Percentiles rank a stretch among this genome's conserved stretches.
These are phyloP conservation scores for Eumaeus atala DNA, from an alignment of 1,140 invertebrate species.

Conservation along the genomic window DNA sequence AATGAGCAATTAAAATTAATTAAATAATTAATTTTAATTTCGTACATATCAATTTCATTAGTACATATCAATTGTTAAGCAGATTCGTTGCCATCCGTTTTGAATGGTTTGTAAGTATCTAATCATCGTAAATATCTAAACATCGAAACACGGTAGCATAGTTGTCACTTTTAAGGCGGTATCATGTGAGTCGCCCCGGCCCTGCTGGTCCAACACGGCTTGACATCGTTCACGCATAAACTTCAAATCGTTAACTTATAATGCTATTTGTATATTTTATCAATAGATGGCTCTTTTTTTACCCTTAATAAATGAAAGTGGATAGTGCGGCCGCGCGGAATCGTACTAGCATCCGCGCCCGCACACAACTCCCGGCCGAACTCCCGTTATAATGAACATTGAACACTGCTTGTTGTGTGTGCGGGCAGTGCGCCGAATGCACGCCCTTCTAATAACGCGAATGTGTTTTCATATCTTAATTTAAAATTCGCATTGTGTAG, in stretches of 20 bases:
- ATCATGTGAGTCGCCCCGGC: too few relatives aligned
- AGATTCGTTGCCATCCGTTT: too few relatives aligned
- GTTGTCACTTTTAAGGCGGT: too few relatives aligned
- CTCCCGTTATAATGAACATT: constrained; percentile 72
- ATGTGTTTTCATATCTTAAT: constrained; percentile 59
- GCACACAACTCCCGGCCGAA: constrained; percentile 56
- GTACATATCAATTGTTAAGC: too few relatives aligned
- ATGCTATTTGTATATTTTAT: not conserved
- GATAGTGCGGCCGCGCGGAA: constrained; percentile 20
- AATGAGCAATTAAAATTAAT: too few relatives aligned
- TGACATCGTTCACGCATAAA: not conserved
- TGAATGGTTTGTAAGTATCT: too few relatives aligned
- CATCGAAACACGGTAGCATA: too few relatives aligned
- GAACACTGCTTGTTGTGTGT: constrained; percentile 68
- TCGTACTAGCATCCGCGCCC: constrained; percentile 43
- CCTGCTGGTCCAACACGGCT: too few relatives aligned
- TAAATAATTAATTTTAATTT: too few relatives aligned
- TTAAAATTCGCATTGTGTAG: constrained; percentile 42
- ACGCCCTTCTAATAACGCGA: constrained; percentile 65
- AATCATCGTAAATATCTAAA: too few relatives aligned
- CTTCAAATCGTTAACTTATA: not conserved
- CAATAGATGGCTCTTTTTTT: constrained; percentile 26
- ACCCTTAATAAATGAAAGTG: constrained; percentile 22
- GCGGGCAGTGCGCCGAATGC: constrained; percentile 70
- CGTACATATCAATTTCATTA: too few relatives aligned